Conservation (phyloP, 2,113 vertebrate species). For the Bujurquina vittata region DNA sequence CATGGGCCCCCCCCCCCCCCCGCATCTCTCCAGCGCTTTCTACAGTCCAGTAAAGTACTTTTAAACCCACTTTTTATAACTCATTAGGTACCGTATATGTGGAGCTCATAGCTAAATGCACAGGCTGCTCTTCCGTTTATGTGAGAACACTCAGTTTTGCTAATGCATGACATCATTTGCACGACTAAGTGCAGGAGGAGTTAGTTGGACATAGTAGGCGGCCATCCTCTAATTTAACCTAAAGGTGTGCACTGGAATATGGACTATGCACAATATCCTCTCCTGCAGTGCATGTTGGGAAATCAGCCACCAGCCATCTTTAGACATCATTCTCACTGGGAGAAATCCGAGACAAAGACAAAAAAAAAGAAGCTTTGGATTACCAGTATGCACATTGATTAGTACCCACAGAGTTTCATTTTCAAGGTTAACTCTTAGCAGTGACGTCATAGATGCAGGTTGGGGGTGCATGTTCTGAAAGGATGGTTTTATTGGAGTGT, state of each 20-base stretch:
- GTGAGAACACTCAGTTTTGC: neutral
- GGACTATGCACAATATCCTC: neutral
- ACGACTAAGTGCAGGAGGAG: neutral
- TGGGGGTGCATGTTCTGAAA: neutral
- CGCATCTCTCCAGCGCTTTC: constrained; percentile 2
- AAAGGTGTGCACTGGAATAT: neutral
- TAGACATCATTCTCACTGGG: neutral
- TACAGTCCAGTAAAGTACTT: neutral
- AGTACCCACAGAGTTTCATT: neutral
- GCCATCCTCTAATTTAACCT: neutral
- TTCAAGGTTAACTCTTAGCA: neutral
- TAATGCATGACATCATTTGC: neutral
- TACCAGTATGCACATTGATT: neutral
- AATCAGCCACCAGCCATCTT: neutral
- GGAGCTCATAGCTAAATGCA: neutral
- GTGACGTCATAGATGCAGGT: neutral
- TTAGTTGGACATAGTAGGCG: neutral
- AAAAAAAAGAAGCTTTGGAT: neutral
- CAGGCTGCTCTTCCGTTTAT: neutral
- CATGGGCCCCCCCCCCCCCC: no score
- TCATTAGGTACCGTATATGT: neutral
- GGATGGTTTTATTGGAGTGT: neutral
- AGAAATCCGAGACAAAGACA: constrained; percentile 4
- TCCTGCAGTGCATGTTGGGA: constrained; percentile 1
- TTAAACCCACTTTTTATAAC: neutral